A percentile compares a stretch with the other conserved stretches of the same genome.
These are phyloP conservation scores for Alauda arvensis DNA, from an alignment of 2,797 vertebrate species.

Conservation along the genomic window DNA sequence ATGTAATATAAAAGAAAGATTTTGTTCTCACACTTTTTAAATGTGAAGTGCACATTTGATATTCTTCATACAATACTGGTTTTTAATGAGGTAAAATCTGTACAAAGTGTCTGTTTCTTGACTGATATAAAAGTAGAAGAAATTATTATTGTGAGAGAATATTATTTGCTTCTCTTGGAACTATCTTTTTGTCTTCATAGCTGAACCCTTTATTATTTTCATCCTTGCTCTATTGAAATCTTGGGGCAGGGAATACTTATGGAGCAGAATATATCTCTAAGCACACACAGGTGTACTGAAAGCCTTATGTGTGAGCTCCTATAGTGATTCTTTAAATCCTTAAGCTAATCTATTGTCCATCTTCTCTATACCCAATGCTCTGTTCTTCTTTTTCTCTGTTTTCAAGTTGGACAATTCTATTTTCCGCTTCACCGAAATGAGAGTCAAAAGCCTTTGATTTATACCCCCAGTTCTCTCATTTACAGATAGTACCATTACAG, in stretches of 20 bases:
- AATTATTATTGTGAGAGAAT: slow-evolving; percentile 18
- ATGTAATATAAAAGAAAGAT: not conserved
- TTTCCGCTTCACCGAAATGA: slow-evolving; percentile 1
- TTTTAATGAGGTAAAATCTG: slow-evolving; percentile 41
- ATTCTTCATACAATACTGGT: not conserved
- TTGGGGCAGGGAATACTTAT: not conserved
- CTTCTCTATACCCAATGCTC: not conserved
- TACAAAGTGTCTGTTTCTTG: slow-evolving; percentile 5
- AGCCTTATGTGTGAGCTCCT: not conserved
- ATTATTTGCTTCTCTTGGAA: slow-evolving; percentile 1
- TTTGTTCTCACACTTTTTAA: not conserved
- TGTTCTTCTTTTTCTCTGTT: slow-evolving; percentile 33
- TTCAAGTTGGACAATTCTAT: slow-evolving; percentile 44
- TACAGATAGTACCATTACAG: slow-evolving; percentile 21
- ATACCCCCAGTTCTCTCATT: slow-evolving; percentile 32
- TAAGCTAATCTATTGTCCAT: slow-evolving; percentile 29
- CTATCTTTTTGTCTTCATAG: not conserved
- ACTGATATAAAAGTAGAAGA: not conserved
- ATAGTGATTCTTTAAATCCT: not conserved
- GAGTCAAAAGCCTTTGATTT: slow-evolving; percentile 50
- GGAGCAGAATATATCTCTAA: not conserved
- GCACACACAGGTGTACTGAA: not conserved
- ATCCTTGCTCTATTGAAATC: slow-evolving; percentile 7
- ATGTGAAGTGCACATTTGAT: not conserved
- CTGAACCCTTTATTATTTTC: not conserved